A percentile compares a stretch with the other conserved stretches of the same genome.
Conservation (phyloP, 2,797 vertebrate species). For the Gambelia wislizenii region DNA sequence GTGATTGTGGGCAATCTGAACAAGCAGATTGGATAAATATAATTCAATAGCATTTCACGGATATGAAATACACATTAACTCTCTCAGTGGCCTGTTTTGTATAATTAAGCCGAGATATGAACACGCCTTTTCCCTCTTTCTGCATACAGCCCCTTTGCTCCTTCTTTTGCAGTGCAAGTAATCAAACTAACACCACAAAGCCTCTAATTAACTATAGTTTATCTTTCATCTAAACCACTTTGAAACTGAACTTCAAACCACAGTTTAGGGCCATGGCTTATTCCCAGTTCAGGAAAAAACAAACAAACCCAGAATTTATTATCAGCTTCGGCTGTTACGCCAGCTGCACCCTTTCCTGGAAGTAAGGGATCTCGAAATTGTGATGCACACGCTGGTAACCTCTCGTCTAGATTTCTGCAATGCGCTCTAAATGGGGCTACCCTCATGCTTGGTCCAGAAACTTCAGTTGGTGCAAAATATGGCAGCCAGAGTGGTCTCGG, state of each 20-base stretch:
- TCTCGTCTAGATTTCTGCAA: no score
- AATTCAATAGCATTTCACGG: neutral
- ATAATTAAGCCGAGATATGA: neutral
- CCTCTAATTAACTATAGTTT: neutral
- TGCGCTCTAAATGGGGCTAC: no score
- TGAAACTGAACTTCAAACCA: neutral
- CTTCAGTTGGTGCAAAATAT: no score
- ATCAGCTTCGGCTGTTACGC: no score
- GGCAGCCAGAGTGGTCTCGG: no score
- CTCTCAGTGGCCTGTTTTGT: neutral
- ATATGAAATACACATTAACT: neutral
- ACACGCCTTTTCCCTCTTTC: neutral
- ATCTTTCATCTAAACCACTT: neutral
- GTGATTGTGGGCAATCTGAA: neutral
- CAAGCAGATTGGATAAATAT: neutral
- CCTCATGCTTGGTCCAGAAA: no score
- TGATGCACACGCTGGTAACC: no score
- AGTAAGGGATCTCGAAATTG: no score
- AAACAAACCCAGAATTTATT: neutral
- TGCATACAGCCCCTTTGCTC: neutral
- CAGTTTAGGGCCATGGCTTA: neutral
- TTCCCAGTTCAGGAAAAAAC: neutral
- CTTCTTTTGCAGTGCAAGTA: neutral
- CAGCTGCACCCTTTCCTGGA: no score
- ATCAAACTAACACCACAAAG: neutral